Base-by-base conservation (phyloP, 2,113 vertebrate species). In the Dermatemys mawii region DNA sequence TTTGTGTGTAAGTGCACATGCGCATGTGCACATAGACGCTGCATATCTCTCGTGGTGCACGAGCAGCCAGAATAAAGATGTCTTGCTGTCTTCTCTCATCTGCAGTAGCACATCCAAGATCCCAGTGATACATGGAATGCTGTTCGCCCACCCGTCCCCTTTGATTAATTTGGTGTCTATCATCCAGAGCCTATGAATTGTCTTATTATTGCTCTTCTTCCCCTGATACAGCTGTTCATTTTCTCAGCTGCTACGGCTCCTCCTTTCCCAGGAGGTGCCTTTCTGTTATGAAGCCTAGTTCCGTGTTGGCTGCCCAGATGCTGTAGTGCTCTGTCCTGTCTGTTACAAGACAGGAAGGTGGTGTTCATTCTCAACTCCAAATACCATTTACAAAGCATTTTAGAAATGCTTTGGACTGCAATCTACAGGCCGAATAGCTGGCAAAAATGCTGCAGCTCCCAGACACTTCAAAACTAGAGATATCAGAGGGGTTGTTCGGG, bases 81-180 rank as follows among this genome's bases (percentile, higher is more conserved):
- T 90, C 81, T 90, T 24, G 11, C n/a, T 1, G 82, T 88, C 90
- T 86, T 88, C 87, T 89, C 85, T 86, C 80, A 16, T 79, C 91
- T 86, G 50, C 63, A 0, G 49, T 29, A 63, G 1, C 11, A 46
- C 78, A 86, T 81, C 89, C 80, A 24, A 57, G 92, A 94, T 92
- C 26, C 80, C 79, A 29, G 26, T 46, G 53, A 83, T 90, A 91
- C 51, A 81, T 81, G 57, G 88, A 87, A 76, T 46, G 2, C 78
- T 35, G 70, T 84, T 95, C 78, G 88, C 81, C 95, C 73, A 82
- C 94, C 93, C 88, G 12, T 92, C 95, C 82, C 6, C 94, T 95
- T 81, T 92, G 93, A 97, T 98, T 97, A 95, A 97, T 97, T 97
- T 16, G n/a, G 55, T 95, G 90, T 94, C 95, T 96, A 87, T 0